A percentile compares a stretch with the other conserved stretches of the same genome.
These are phyloP conservation scores for Drosophila littoralis DNA, from an alignment of 1,140 invertebrate genomes.

Conservation along the genomic window DNA sequence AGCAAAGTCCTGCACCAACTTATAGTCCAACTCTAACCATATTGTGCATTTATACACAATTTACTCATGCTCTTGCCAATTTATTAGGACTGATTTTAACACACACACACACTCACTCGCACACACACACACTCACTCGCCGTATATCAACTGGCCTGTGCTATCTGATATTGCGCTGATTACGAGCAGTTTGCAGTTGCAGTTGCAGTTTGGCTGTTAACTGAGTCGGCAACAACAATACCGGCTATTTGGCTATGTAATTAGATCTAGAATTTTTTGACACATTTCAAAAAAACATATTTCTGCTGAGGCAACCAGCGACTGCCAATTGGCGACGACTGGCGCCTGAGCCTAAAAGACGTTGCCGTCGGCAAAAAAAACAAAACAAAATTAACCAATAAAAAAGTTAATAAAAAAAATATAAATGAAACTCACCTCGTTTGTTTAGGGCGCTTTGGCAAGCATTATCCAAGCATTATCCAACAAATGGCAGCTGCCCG, in stretches of 20 bases:
- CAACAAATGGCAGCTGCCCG: conserved; percentile 45
- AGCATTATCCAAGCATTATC: conserved; percentile 79
- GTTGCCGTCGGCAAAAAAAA: conserved; percentile 60
- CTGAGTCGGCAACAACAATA: conserved; percentile 17
- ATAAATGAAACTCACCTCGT: conserved; percentile 53
- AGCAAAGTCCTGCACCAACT: not conserved
- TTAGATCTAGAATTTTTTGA: conserved; percentile 56
- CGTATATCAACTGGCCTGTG: conserved; percentile 26
- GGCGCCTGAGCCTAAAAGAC: conserved; percentile 59
- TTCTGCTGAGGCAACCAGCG: conserved; percentile 38
- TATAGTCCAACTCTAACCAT: too few species aligned
- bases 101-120: not conserved
- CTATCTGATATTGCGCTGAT: conserved; percentile 46
- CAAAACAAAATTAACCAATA: conserved; percentile 13
- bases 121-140: not conserved
- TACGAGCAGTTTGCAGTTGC: conserved; percentile 32
- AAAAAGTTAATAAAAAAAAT: conserved; percentile 6
- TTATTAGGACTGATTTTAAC: not conserved
- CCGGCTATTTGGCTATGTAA: conserved; percentile 33
- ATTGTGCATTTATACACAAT: too few species aligned
- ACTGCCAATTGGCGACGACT: conserved; percentile 19
- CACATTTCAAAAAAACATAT: conserved; percentile 41
- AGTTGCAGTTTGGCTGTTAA: conserved; percentile 37
- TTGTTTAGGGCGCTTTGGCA: conserved; percentile 40
- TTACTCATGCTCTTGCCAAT: not conserved